A percentile compares a stretch with the other conserved stretches of the same genome.
Conservation (phyloP, 2,888 invertebrate genomes). For the Nomada ferruginata region DNA sequence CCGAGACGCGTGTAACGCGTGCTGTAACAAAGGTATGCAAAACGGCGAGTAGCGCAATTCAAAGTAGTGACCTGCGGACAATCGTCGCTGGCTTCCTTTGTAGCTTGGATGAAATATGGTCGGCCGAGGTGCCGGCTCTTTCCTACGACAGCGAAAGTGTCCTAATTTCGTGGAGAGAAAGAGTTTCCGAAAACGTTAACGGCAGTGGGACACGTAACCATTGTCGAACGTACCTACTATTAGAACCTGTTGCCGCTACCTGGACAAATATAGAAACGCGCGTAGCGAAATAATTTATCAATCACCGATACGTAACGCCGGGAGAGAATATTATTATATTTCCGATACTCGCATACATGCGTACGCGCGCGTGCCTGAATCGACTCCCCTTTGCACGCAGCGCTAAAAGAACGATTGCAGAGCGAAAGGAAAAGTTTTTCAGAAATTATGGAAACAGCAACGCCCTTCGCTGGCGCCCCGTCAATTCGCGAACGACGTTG, state of each 20-base stretch:
- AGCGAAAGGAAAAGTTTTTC: background rate
- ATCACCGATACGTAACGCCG: background rate
- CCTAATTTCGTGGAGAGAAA: constrained; percentile 67
- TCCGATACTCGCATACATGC: background rate
- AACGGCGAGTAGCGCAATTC: constrained; percentile 51
- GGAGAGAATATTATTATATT: background rate
- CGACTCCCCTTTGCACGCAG: background rate
- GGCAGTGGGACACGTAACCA: constrained; percentile 44
- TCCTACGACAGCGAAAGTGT: constrained; percentile 73
- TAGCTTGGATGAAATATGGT: constrained; percentile 60
- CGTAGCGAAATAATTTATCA: constrained; percentile 15
- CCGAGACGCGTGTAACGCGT: constrained; percentile 24
- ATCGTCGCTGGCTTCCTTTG: constrained; percentile 55
- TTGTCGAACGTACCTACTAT: constrained; percentile 22
- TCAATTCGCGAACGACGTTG: constrained; percentile 13
- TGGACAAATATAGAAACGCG: constrained; percentile 8
- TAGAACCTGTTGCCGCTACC: constrained; percentile 3
- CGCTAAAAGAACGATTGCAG: background rate
- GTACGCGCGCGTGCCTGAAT: background rate
- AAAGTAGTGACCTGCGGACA: constrained; percentile 56
- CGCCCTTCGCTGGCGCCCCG: background rate
- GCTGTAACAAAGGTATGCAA: constrained; percentile 52
- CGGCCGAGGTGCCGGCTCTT: constrained; percentile 54
- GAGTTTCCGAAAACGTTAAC: constrained; percentile 63
- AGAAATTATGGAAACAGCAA: background rate